A percentile compares a stretch with the other conserved stretches of the same genome.
These are phyloP conservation scores for Orientallactaga bullata DNA, from an alignment of 2,113 vertebrate genomes.

Conservation along the genomic window DNA sequence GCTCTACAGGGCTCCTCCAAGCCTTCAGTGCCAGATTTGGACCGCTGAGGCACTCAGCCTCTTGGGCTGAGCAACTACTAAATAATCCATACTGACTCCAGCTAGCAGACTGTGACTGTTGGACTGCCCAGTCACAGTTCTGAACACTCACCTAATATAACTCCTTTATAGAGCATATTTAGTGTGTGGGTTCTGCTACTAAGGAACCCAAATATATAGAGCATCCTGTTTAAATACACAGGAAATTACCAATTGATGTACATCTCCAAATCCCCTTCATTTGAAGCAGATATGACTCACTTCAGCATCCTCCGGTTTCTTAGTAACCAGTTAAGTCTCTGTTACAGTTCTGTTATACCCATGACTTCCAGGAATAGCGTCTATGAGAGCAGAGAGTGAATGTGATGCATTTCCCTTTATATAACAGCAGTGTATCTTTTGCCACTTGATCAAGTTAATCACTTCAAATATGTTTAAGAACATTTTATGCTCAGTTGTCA, in stretches of 20 bases:
- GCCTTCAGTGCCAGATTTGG: no score
- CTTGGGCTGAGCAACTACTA: no score
- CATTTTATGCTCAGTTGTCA: background rate
- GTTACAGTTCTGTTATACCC: background rate
- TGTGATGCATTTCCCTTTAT: background rate
- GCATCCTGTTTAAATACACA: background rate
- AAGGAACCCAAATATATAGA: no score
- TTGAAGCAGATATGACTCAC: background rate
- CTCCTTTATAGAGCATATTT: no score
- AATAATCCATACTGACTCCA: no score
- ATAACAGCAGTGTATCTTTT: background rate
- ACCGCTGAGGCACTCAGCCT: no score
- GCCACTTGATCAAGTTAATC: background rate
- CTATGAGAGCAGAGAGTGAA: background rate
- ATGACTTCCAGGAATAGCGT: background rate
- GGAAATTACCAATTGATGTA: slow-evolving; percentile 1
- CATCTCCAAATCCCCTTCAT: background rate
- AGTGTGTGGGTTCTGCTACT: no score
- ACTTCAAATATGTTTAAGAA: background rate
- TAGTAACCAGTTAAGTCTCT: background rate
- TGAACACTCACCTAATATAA: no score
- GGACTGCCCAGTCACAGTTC: no score
- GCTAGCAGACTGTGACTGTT: no score
- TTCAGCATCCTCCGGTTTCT: no score
- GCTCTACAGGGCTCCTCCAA: no score